Evolutionary conservation across 2,888 invertebrate genomes (phyloP).

Genomic region (Nemapogon koenigi): DNA sequence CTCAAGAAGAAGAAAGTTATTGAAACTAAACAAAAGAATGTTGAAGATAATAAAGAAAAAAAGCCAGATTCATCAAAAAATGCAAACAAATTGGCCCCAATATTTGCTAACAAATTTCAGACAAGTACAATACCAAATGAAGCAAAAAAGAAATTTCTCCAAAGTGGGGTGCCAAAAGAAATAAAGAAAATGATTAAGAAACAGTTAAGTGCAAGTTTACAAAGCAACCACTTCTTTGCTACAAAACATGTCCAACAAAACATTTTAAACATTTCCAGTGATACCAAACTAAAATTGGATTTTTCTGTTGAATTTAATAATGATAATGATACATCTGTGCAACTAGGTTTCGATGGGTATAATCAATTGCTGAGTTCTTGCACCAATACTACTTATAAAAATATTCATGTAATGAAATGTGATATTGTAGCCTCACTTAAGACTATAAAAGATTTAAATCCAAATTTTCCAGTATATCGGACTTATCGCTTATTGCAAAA

Average conservation of each 20-base stretch:
- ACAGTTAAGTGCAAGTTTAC: slow-evolving; percentile 40
- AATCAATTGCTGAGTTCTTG: too few species aligned
- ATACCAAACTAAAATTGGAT: not conserved
- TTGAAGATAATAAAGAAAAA: not conserved
- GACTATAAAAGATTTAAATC: slow-evolving; percentile 61
- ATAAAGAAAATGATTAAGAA: slow-evolving; percentile 61
- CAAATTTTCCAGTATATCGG: slow-evolving; percentile 71
- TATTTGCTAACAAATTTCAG: slow-evolving; percentile 69
- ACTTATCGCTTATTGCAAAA: slow-evolving; percentile 67
- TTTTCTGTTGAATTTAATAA: too few species aligned
- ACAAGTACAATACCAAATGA: slow-evolving; percentile 63
- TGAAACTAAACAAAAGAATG: not conserved
- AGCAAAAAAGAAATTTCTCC: slow-evolving; percentile 73
- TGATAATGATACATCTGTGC: too few species aligned
- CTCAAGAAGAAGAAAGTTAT: slow-evolving; percentile 32
- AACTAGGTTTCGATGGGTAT: not conserved
- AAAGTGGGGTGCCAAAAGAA: slow-evolving; percentile 74
- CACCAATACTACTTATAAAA: too few species aligned
- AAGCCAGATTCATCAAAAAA: slow-evolving; percentile 15
- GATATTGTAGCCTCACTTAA: too few species aligned
- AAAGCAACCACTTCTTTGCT: slow-evolving; percentile 61
- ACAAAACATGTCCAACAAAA: slow-evolving; percentile 72
- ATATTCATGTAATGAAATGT: too few species aligned
- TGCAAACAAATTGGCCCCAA: slow-evolving; percentile 69
- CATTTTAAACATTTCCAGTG: slow-evolving; percentile 13